Conservation (phyloP, 2,113 vertebrate species). For the Sclerurus mexicanus region DNA sequence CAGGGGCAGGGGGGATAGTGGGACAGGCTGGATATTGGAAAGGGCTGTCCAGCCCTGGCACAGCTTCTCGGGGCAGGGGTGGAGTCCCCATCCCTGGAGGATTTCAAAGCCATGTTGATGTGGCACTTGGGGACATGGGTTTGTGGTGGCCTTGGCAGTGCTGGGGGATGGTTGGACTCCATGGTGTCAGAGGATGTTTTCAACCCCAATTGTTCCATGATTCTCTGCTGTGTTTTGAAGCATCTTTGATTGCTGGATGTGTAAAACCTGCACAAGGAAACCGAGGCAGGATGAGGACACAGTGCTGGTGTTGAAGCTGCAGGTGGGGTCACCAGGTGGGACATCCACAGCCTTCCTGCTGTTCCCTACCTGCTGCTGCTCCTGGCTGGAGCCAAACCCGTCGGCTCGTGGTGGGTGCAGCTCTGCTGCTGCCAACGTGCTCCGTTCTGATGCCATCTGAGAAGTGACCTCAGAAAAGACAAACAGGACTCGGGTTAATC, state of each 20-base stretch:
- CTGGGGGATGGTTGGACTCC: neutral
- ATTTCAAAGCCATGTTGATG: neutral
- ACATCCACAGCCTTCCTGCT: neutral
- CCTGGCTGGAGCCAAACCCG: neutral
- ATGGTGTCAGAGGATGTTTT: neutral
- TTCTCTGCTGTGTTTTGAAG: neutral
- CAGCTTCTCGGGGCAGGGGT: neutral
- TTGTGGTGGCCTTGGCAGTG: neutral
- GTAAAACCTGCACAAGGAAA: neutral
- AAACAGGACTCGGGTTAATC: neutral
- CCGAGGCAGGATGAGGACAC: neutral
- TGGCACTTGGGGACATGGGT: neutral
- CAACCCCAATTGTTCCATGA: neutral
- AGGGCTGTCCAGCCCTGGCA: neutral
- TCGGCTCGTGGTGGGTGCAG: neutral
- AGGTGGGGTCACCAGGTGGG: neutral
- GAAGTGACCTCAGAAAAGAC: neutral
- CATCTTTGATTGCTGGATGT: neutral
- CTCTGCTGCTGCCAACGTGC: accelerated
- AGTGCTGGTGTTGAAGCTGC: neutral
- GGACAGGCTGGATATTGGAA: too few relatives aligned
- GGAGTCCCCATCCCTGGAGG: neutral
- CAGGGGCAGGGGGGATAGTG: accelerated
- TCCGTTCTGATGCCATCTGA: neutral
- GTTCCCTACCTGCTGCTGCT: neutral